Evolutionary conservation across 2,888 invertebrate species (phyloP).

Genomic region (Athalia rosae): DNA sequence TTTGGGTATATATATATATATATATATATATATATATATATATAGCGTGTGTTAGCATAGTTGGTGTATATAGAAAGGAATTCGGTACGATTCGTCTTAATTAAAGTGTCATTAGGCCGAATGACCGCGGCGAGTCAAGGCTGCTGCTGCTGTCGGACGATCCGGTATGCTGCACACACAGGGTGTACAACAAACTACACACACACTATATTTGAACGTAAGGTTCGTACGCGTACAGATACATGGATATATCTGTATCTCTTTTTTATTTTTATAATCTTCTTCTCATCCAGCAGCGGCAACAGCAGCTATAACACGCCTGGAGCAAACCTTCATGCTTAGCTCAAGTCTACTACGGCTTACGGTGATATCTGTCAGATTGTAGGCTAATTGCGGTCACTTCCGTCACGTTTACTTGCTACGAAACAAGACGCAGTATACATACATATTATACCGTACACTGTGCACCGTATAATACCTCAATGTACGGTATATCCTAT

Average conservation of each 20-base stretch:
- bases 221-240: background rate
- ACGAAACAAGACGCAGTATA: background rate
- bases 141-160: conserved; percentile 4
- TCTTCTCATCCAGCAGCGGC: too few relatives aligned
- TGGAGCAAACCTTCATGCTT: background rate
- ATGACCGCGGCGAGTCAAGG: conserved; percentile 40
- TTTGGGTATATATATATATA: background rate
- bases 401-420: conserved; percentile 16
- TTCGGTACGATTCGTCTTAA: conserved; percentile 52
- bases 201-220: background rate
- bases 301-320: too few relatives aligned
- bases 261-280: background rate
- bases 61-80: conserved; percentile 46
- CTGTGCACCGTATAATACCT: background rate
- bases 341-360: background rate
- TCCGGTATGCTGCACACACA: background rate
- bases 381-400: conserved; percentile 25
- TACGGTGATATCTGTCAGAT: background rate
- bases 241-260: background rate
- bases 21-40: background rate
- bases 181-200: background rate
- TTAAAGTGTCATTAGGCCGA: conserved; percentile 51
- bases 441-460: background rate
- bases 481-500: background rate
- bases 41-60: background rate